These are phyloP conservation scores for Drosophila mayri DNA, from an alignment of 1,140 invertebrate species.

Conservation along the genomic window DNA sequence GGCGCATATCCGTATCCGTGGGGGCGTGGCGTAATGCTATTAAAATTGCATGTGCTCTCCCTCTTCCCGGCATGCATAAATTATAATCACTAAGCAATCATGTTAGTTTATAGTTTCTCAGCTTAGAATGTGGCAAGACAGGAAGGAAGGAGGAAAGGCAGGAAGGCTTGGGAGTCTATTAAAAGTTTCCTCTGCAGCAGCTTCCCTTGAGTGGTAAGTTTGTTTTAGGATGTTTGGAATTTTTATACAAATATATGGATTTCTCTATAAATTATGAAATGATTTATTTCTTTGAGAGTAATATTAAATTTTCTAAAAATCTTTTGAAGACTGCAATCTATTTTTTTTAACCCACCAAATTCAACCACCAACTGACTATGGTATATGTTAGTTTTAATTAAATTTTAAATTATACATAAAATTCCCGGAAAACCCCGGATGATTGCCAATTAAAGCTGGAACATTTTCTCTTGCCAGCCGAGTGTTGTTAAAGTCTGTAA, in stretches of 20 bases:
- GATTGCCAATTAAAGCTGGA: slow-evolving; percentile 6
- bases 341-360: not conserved
- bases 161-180: not conserved
- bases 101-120: slow-evolving; percentile 12
- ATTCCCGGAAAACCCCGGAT: not conserved
- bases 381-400: not conserved
- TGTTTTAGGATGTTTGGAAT: not conserved
- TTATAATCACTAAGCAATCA: slow-evolving; percentile 19
- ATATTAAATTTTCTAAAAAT: not conserved
- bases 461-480: not conserved
- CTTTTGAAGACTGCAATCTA: too few relatives aligned
- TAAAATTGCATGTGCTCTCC: slow-evolving; percentile 7
- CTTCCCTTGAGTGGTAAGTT: not conserved
- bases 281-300: not conserved
- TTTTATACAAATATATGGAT: not conserved
- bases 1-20: not conserved
- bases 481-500: slow-evolving; percentile 6
- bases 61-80: slow-evolving; percentile 5
- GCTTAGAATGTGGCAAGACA: slow-evolving; percentile 3
- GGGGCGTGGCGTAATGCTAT: slow-evolving; percentile 1
- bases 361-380: not conserved
- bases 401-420: not conserved
- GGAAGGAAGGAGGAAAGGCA: not conserved
- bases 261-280: not conserved
- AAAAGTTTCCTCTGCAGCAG: slow-evolving; percentile 4